These are phyloP conservation scores for Corynorhinus townsendii DNA, from an alignment of 2,113 vertebrate genomes.

Conservation along the genomic window DNA sequence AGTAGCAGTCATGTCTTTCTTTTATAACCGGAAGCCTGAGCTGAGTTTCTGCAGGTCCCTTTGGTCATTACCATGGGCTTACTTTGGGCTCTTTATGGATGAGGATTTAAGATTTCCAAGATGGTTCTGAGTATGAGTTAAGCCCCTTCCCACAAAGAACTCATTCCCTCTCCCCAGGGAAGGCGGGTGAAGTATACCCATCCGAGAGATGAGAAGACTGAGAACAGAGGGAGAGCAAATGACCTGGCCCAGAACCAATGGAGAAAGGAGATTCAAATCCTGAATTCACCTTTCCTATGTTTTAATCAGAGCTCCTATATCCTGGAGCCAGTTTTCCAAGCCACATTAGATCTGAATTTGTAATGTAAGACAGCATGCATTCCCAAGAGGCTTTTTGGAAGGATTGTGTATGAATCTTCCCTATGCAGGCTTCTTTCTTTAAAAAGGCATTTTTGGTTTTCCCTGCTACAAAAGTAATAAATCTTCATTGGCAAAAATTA, in stretches of 20 bases:
- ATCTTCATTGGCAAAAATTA: background rate
- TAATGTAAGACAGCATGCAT: background rate
- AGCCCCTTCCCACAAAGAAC: background rate
- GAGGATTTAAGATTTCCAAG: constrained; percentile 1
- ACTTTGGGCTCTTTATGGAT: background rate
- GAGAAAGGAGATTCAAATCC: background rate
- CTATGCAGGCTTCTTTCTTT: background rate
- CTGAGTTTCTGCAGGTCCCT: background rate
- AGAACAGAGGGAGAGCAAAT: background rate
- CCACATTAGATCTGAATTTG: background rate
- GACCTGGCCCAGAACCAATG: background rate
- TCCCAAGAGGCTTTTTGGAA: constrained; percentile 10
- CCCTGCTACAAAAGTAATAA: constrained; percentile 38
- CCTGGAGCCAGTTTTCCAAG: background rate
- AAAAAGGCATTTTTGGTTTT: constrained; percentile 38
- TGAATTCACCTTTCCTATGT: background rate
- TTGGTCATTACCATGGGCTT: background rate
- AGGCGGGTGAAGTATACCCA: background rate
- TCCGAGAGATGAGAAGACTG: background rate
- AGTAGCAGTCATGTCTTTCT: background rate
- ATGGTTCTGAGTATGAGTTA: background rate
- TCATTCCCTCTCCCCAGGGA: background rate
- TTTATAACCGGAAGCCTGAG: background rate
- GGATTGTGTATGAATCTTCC: constrained; percentile 14
- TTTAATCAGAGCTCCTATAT: background rate